Evolutionary conservation across 1,140 invertebrate genomes (phyloP).

Genomic region (Drosophila athabasca): DNA sequence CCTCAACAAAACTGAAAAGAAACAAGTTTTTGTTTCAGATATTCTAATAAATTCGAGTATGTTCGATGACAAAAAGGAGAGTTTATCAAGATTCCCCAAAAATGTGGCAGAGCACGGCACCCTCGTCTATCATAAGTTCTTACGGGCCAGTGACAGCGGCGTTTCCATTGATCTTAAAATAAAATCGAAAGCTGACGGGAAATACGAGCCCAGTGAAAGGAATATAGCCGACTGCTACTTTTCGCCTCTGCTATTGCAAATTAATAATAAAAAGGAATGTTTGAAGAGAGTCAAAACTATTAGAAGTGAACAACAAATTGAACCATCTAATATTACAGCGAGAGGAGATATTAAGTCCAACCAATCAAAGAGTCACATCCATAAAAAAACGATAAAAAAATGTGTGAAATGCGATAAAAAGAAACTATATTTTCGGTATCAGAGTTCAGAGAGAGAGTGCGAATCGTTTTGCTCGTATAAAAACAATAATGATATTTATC

Average conservation of each 20-base stretch:
- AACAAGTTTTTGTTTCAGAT: conserved; percentile 67
- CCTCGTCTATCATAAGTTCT: conserved; percentile 50
- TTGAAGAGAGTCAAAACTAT: conserved; percentile 15
- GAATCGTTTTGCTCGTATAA: conserved; percentile 46
- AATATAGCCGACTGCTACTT: conserved; percentile 32
- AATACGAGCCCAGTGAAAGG: not conserved
- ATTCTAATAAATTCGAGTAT: conserved; percentile 63
- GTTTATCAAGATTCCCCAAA: conserved; percentile 37
- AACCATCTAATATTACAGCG: not conserved
- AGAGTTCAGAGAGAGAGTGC: conserved; percentile 25
- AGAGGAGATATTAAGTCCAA: conserved; percentile 6
- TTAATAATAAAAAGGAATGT: conserved; percentile 35
- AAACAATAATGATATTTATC: conserved; percentile 42
- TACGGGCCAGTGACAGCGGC: conserved; percentile 7
- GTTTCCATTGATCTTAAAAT: conserved; percentile 20
- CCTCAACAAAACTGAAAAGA: conserved; percentile 63
- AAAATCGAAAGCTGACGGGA: conserved; percentile 1
- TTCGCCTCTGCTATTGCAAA: conserved; percentile 27
- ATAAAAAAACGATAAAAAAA: conserved; percentile 13
- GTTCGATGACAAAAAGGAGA: conserved; percentile 56
- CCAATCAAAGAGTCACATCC: conserved; percentile 11
- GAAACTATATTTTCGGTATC: conserved; percentile 49
- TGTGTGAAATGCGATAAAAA: conserved; percentile 54
- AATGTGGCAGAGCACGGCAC: conserved; percentile 37
- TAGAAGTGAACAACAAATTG: conserved; percentile 16